Evolutionary conservation across 53 echinoderm and acorn worm species (phyloP), one percentile per base, ranked within the genome.

Genomic region (Patiria pectinifera): DNA sequence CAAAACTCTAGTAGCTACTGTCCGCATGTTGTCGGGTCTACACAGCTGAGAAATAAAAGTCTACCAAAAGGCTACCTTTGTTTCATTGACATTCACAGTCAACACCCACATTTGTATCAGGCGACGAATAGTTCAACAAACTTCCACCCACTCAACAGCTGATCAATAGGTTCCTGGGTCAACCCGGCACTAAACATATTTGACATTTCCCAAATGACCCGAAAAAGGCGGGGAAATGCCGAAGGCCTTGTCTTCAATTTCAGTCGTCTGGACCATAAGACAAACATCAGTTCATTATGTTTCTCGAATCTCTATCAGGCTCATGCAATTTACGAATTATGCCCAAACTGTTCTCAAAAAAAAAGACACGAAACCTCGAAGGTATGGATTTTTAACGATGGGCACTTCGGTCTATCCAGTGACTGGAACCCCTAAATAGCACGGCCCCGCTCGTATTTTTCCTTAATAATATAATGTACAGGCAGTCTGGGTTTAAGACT

Each of bases 201-300:
- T 74, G 74, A 74, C 74, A 74, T 24, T 74, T 74, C 13, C 74
- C 74, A 74, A 74, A 24, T 74, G 74, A 9, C 74, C 24, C 74
- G 0, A 19, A 70, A 18, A 70, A 16, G 19, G 14, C 21, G n/a
- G 22, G 24, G 18, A 74, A 74, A 2, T 24, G 74, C 74, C 22
- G 10, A 74, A 9, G 15, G 24, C 24, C 74, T 25, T 1, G 80
- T 46, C 80, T 79, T 45, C 47, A 46, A 46, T 47, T 79, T 79
- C 80, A 79, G 80, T 47, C 48, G 43, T 3, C 26, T 45, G 48
- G 11, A 45, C 21, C 13, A 0, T 4, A 25, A 78, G 26, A 78
- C 43, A 35, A 26, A 45, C 44, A 45, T 35, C 35, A 35, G 8
- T 12, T 2, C 80, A 44, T 74, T 74, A 23, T 74, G 80, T 79